Evolutionary conservation across 2,113 vertebrate genomes (phyloP).

Genomic region (Leiothrix lutea): DNA sequence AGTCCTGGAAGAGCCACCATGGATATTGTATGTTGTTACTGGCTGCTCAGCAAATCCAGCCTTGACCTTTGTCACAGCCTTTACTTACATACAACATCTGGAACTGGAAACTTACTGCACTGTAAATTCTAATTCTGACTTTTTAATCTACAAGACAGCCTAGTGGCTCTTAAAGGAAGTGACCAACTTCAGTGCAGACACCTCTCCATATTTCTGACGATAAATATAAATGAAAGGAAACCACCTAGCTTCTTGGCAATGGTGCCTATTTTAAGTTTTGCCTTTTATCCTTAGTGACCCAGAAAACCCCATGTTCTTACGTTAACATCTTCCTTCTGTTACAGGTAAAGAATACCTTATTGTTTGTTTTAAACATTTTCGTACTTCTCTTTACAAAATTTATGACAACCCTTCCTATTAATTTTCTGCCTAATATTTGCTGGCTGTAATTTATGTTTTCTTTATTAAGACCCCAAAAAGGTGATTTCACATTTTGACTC

Average conservation of each 20-base stretch:
- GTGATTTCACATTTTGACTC: not conserved
- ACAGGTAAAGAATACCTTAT: not conserved
- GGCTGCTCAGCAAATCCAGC: not conserved
- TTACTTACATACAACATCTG: not conserved
- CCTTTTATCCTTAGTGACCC: not conserved
- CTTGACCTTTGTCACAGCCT: not conserved
- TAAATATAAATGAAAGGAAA: not conserved
- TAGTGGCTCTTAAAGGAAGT: not conserved
- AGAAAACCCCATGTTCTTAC: not conserved
- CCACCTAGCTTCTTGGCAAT: not conserved
- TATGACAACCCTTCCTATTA: not conserved
- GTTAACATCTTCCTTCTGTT: not conserved
- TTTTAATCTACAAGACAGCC: not conserved
- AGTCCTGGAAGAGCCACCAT: not conserved
- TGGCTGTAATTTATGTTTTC: not conserved
- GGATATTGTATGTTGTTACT: accelerated
- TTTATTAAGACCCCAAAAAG: not conserved
- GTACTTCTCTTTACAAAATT: not conserved
- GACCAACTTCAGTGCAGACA: not conserved
- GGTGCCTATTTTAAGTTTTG: not conserved
- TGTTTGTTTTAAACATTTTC: not conserved
- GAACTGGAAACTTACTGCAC: not conserved
- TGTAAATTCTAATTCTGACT: not conserved
- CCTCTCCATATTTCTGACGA: not conserved
- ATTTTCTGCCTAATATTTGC: not conserved